Base-by-base conservation (phyloP, 2,888 invertebrate genomes). In the Holacanthella duospinosa region DNA sequence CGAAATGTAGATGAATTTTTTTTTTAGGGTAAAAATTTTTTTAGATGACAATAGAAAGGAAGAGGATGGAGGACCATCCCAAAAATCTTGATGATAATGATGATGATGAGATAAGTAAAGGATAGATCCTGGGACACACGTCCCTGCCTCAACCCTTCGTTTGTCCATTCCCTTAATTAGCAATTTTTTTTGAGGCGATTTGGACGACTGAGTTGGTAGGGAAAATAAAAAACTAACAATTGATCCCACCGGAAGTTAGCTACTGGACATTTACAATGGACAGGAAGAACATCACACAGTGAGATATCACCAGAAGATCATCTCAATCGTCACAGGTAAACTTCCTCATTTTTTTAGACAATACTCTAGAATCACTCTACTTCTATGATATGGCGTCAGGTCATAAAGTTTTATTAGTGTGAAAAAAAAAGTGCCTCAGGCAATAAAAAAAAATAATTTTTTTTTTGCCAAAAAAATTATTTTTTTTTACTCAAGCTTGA, bases 61-160 rank as follows among this genome's bases (percentile, higher is more conserved):
- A 48, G 48, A 48, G 48, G 48, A 48, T 48, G 48, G 48, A 4
- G 48, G 48, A 48, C 48, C 48, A 48, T 9, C 48, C 48, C 48
- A 48, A n/a, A 21, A 48, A n/a, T n/a, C n/a, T n/a, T 48, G 48
- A 48, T 48, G 48, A 48, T 9, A 21, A 21, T 48, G 48, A 21
- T 4, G 48, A 48, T 21, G 16, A 21, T 21, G 19, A n/a, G 19
- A 21, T 4, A n/a, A 16, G 48, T 21, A 4, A n/a, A n/a, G n/a
- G n/a, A n/a, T n/a, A n/a, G n/a, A n/a, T n/a, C n/a, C n/a, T n/a
- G n/a, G n/a, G n/a, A n/a, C n/a, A n/a, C n/a, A n/a, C n/a, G n/a
- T n/a, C 19, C 21, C 19, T 48, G 48, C 48, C 48, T 48, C 48
- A 48, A 9, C 48, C 48, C 48, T 48, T 48, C 48, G 19, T 21